Evolutionary conservation across 64 coral and sea anemone species (phyloP).

Genomic region (Montipora efflorescens): DNA sequence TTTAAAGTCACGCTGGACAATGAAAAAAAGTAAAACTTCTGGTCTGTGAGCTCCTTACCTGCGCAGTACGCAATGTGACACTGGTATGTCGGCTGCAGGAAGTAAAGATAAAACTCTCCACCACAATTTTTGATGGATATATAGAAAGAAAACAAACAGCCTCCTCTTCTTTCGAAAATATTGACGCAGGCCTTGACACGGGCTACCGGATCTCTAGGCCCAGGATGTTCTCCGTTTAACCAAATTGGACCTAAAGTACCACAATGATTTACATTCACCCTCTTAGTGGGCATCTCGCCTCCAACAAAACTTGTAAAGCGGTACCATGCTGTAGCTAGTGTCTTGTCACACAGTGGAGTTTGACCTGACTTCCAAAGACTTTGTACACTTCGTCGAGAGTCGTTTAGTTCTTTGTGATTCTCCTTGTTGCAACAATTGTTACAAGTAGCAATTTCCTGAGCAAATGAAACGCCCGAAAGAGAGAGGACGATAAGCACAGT

Average conservation of each 20-base stretch:
- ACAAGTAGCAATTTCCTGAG: not conserved
- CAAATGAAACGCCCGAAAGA: not conserved
- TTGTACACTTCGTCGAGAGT: not conserved
- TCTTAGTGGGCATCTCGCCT: slow-evolving; percentile 54
- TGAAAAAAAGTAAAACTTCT: too few relatives aligned
- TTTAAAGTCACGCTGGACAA: too few relatives aligned
- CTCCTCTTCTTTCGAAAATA: not conserved
- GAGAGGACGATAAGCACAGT: not conserved
- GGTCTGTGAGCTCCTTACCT: slow-evolving; percentile 23
- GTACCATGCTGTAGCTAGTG: slow-evolving; percentile 42
- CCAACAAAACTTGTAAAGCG: slow-evolving; percentile 43
- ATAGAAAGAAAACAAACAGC: not conserved
- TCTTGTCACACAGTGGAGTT: slow-evolving; percentile 6
- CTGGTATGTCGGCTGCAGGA: slow-evolving; percentile 3
- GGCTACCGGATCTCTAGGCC: not conserved
- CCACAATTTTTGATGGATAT: slow-evolving; percentile 25
- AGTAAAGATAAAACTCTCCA: slow-evolving; percentile 44
- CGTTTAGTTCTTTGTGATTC: not conserved
- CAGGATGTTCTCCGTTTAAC: slow-evolving; percentile 18
- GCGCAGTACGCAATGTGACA: slow-evolving; percentile 54
- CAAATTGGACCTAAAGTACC: slow-evolving; percentile 65
- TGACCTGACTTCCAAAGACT: not conserved
- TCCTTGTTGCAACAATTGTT: not conserved
- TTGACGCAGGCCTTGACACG: not conserved
- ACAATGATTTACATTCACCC: not conserved